Base-by-base conservation (phyloP, 2,888 invertebrate species). In the Xestia rhomboidea region DNA sequence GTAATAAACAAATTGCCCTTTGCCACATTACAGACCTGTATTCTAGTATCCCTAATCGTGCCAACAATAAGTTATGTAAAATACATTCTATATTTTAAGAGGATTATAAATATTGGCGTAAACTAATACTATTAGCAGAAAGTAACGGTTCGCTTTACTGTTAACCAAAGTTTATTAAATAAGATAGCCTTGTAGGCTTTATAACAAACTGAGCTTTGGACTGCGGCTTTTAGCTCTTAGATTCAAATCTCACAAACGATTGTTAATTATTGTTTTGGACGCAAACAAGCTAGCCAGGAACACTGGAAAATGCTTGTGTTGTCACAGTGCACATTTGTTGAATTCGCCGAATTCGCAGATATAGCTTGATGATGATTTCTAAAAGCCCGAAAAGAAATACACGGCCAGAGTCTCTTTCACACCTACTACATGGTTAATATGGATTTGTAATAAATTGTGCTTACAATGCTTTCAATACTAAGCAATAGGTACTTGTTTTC, bases 141-240 rank as follows among this genome's bases (percentile, higher is more conserved):
- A 86, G 41, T 79, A 84, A 83, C 83, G 79, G 87, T 75, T 41
- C 5, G 41, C 21, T 73, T 73, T 57, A 79, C 84, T 79, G 75
- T 75, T 86, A 77, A 82, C 68, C 72, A 68, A 38, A 73, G 75
- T 84, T 84, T 84, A 84, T 84, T 79, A 64, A 63, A 24, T 64
- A 41, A 87, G 83, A 87, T 87, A 84, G 84, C 83, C 83, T 87
- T 84, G 66, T 84, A 67, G 63, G 87, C 68, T 66, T 71, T n/a
- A 67, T 69, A 66, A 74, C 62, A 30, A 78, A 71, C 80, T 64
- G 27, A 60, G 84, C 72, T 67, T 46, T n/a, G 68, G 46, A 70
- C 74, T 54, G 60, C 41, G 60, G 78, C 60, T 77, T 68, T 66
- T 27, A 81, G 60, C 21, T 64, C 38, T 41, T 54, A 79, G 80